Conservation (phyloP, 2,113 vertebrate genomes). For the Prionailurus bengalensis region DNA sequence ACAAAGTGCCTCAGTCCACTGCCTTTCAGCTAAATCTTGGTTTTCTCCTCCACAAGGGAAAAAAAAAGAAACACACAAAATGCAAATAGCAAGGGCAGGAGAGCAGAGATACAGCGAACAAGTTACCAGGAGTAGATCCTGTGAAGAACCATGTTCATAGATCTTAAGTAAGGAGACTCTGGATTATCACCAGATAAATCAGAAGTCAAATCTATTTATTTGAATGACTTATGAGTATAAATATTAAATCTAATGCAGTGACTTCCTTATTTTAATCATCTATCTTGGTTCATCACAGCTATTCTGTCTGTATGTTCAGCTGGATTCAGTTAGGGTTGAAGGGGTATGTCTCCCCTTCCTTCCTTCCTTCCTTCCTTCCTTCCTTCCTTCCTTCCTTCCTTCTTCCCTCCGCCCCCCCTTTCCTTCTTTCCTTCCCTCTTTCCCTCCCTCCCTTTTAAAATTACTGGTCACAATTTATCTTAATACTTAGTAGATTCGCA, state of each 20-base stretch:
- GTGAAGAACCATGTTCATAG: not conserved
- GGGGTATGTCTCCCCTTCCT: not conserved
- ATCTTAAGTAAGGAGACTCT: not conserved
- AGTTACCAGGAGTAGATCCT: not conserved
- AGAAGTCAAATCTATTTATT: not conserved
- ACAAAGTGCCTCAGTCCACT: not conserved
- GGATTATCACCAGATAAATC: not conserved
- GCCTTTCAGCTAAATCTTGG: not conserved
- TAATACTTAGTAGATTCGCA: not conserved
- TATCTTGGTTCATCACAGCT: not conserved
- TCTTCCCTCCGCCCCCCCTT: not conserved
- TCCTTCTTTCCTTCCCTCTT: not conserved
- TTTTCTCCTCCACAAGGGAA: not conserved
- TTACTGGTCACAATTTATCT: not conserved
- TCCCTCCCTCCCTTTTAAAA: not conserved
- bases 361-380: fast-evolving
- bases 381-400: too few relatives aligned
- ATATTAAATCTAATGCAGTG: not conserved
- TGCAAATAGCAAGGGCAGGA: not conserved
- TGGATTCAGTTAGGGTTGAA: not conserved
- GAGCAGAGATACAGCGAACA: fast-evolving
- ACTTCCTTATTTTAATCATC: not conserved
- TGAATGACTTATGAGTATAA: not conserved
- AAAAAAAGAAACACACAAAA: not conserved
- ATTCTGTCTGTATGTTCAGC: not conserved